Evolutionary conservation across 2,888 invertebrate species (phyloP).

Genomic region (Tortrix viridana): DNA sequence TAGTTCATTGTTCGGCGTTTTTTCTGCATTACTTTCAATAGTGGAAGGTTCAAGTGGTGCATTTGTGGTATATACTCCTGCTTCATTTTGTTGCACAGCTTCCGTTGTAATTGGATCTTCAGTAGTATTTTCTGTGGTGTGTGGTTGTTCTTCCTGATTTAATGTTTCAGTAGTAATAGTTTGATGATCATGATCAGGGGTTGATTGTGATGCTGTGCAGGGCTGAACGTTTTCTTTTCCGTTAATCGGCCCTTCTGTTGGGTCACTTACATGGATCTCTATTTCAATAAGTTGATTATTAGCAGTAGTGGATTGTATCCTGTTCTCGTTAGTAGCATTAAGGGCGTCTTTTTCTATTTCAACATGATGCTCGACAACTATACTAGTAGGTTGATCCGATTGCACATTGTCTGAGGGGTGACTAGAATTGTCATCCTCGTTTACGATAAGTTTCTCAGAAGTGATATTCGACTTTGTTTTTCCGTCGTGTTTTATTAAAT

Average conservation of each 20-base stretch:
- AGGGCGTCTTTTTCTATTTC: conserved; percentile 3
- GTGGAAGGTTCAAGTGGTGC: conserved; percentile 7
- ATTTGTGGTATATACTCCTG: background rate
- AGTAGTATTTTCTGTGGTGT: conserved; percentile 2
- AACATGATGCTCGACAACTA: conserved; percentile 22
- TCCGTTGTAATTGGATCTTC: conserved; percentile 10
- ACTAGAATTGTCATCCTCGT: conserved; percentile 17
- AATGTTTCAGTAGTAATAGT: background rate
- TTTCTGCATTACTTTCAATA: background rate
- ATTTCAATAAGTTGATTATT: conserved; percentile 29
- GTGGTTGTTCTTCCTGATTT: background rate
- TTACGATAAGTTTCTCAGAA: conserved; percentile 31
- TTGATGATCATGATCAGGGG: background rate
- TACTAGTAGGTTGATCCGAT: conserved; percentile 29
- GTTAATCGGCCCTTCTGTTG: conserved; percentile 14
- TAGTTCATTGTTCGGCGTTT: background rate
- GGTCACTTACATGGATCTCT: conserved; percentile 30
- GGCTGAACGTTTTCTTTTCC: conserved; percentile 15
- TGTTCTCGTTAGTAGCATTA: conserved; percentile 8
- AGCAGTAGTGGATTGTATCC: background rate
- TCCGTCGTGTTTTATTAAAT: conserved; percentile 38
- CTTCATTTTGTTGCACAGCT: background rate
- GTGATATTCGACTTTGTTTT: conserved; percentile 25
- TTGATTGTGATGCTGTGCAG: conserved; percentile 14
- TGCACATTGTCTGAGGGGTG: conserved; percentile 11